phyloP scores from a whole-genome alignment of 2,888 invertebrate species.

The Cryptosula pallasiana region DNA sequence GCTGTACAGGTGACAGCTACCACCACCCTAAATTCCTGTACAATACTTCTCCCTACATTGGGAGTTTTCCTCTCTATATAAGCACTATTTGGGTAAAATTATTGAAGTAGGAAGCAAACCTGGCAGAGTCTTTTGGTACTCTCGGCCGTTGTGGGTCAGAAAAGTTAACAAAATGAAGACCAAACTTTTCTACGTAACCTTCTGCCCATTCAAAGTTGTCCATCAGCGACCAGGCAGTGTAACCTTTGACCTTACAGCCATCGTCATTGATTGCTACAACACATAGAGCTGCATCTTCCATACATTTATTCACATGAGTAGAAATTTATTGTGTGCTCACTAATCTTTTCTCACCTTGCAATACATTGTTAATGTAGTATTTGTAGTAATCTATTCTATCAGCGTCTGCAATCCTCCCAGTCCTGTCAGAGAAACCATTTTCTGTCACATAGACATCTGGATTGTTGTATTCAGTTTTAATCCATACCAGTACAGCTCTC shows the following conservation, averaged over 20 bases:
- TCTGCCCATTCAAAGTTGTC: constrained; percentile 77
- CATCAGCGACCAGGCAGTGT: constrained; percentile 73
- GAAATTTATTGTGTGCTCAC: no score
- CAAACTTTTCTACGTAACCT: constrained; percentile 67
- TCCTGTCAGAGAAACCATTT: constrained; percentile 29
- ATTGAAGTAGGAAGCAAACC: no score
- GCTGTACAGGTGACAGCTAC: no score
- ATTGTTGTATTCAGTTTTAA: constrained; percentile 61
- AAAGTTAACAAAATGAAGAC: constrained; percentile 68
- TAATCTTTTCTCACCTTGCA: background rate
- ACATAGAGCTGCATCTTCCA: no score
- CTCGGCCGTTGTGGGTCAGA: constrained; percentile 63
- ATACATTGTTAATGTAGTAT: constrained; percentile 21
- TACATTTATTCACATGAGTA: no score
- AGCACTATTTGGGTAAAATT: no score
- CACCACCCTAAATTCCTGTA: no score
- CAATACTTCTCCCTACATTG: no score
- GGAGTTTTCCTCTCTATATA: no score
- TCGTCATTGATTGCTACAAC: constrained; percentile 35
- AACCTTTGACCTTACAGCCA: constrained; percentile 57
- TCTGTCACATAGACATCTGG: constrained; percentile 59
- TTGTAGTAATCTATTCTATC: constrained; percentile 25
- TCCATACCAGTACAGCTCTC: constrained; percentile 59
- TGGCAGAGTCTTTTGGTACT: constrained; percentile 63
- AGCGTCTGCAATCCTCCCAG: constrained; percentile 23